These are phyloP conservation scores for Stomatorhinus ivindoensis DNA, from an alignment of 2,113 vertebrate species.

Conservation along the genomic window DNA sequence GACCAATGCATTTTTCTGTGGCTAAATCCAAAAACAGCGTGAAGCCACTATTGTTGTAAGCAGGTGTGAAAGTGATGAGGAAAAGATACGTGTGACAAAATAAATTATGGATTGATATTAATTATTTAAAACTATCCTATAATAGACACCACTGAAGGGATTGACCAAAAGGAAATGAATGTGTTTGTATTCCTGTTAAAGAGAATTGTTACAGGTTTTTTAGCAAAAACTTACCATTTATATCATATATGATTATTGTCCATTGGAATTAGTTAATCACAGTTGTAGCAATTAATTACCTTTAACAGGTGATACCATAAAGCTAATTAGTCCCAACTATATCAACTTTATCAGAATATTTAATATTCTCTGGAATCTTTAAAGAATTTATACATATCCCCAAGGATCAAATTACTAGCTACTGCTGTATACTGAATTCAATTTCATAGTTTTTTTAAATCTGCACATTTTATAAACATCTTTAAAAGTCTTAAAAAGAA, in stretches of 20 bases:
- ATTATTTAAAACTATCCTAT: neutral
- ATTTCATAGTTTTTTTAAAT: neutral
- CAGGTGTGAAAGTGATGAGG: neutral
- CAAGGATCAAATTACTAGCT: conserved; percentile 1
- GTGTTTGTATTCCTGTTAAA: neutral
- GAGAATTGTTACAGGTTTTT: neutral
- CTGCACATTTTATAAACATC: neutral
- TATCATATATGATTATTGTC: neutral
- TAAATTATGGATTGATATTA: neutral
- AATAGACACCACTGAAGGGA: neutral
- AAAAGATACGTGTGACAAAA: neutral
- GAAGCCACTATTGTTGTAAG: neutral
- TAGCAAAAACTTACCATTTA: neutral
- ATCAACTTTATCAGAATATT: neutral
- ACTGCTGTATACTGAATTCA: neutral
- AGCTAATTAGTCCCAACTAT: neutral
- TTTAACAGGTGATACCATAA: neutral
- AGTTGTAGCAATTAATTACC: neutral
- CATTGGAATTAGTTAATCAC: neutral
- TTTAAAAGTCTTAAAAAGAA: neutral
- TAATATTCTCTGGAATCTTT: neutral
- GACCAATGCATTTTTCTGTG: neutral
- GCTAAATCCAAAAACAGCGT: neutral
- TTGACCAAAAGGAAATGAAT: neutral
- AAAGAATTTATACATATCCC: neutral